Conservation (phyloP, 1,140 invertebrate species). For the Elymnias hypermnestra region DNA sequence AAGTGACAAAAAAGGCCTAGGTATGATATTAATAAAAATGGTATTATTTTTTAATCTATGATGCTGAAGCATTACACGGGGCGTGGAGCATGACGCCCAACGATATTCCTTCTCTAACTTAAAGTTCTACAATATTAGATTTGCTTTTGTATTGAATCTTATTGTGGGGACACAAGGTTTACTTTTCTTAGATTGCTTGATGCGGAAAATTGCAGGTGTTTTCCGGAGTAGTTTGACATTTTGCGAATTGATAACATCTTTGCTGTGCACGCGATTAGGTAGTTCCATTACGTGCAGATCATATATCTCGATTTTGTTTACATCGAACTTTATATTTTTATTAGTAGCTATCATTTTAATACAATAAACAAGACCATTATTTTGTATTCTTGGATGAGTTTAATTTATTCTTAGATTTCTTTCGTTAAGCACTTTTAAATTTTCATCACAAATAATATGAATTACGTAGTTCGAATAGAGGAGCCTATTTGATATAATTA, state of each 20-base stretch:
- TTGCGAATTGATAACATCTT: slow-evolving; percentile 33
- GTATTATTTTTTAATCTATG: slow-evolving; percentile 22
- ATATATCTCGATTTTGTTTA: slow-evolving; percentile 16
- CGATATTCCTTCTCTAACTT: slow-evolving; percentile 25
- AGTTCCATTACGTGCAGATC: slow-evolving; percentile 23
- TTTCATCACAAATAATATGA: no score
- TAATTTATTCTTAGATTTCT: no score
- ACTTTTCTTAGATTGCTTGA: neutral
- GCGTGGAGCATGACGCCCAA: slow-evolving; percentile 18
- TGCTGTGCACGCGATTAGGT: slow-evolving; percentile 24
- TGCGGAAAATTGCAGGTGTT: slow-evolving; percentile 3
- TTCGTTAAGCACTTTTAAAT: no score
- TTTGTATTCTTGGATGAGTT: no score
- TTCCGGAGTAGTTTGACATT: slow-evolving; percentile 23
- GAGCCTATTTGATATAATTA: no score
- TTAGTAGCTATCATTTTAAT: neutral
- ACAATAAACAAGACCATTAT: no score
- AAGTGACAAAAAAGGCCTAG: no score
- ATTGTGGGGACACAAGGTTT: neutral
- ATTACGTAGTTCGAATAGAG: no score
- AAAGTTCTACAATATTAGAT: slow-evolving; percentile 5
- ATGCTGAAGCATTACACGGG: slow-evolving; percentile 13
- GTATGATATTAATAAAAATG: no score
- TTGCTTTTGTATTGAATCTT: neutral
- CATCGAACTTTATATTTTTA: neutral